Evolutionary conservation across 2,113 vertebrate species (phyloP).

Genomic region (Notiomystis cincta): DNA sequence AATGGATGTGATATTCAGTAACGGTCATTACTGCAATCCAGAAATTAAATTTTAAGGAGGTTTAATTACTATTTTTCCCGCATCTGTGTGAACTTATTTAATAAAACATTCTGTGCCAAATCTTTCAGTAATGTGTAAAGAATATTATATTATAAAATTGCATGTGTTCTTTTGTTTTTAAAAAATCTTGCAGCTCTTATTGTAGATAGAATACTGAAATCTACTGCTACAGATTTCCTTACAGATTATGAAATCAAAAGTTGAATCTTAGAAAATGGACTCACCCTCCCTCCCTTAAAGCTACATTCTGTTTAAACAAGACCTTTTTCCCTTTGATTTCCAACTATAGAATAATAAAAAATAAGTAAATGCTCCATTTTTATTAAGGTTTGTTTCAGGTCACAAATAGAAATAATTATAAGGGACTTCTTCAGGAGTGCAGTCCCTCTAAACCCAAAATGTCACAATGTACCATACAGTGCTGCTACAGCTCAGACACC

Average conservation of each 20-base stretch:
- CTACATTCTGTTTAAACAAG: not conserved
- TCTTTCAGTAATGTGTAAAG: not conserved
- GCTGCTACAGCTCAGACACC: conserved; percentile 51
- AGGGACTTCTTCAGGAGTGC: conserved; percentile 22
- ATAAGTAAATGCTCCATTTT: not conserved
- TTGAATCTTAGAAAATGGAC: conserved; percentile 24
- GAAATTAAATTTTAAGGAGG: conserved; percentile 1
- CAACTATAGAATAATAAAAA: not conserved
- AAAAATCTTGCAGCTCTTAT: not conserved
- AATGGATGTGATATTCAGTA: not conserved
- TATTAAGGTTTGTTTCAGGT: not conserved
- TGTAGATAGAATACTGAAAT: conserved; percentile 1
- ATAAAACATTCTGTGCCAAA: not conserved
- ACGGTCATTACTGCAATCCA: not conserved
- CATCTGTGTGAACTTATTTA: conserved; percentile 3
- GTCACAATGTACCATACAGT: conserved; percentile 14
- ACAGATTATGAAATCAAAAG: conserved; percentile 12
- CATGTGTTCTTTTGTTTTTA: not conserved
- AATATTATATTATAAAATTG: not conserved
- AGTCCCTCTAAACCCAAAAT: conserved; percentile 45
- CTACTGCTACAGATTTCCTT: conserved; percentile 1
- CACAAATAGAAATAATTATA: conserved; percentile 59
- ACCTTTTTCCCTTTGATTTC: not conserved
- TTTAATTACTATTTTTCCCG: not conserved
- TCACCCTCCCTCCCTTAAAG: not conserved